Evolutionary conservation across 2,797 vertebrate species (phyloP).

Genomic region (Xiphorhynchus erythropygius): DNA sequence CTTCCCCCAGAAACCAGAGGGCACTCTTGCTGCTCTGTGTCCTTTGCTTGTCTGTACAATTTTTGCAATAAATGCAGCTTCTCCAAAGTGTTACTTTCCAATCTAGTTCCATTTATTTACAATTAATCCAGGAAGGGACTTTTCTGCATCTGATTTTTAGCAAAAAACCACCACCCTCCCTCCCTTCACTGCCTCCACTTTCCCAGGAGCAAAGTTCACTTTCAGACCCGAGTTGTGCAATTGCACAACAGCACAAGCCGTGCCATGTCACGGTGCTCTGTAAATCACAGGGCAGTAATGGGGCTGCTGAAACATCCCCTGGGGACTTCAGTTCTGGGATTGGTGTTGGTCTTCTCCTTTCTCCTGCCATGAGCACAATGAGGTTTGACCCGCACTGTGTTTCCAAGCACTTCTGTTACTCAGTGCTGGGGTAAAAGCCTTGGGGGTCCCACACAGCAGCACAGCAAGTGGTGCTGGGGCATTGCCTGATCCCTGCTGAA

Average conservation of each 20-base stretch:
- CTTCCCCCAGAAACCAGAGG: not conserved
- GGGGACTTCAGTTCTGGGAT: not conserved
- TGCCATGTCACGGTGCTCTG: not conserved
- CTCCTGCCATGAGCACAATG: not conserved
- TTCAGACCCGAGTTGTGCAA: not conserved
- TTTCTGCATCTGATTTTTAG: not conserved
- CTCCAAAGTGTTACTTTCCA: not conserved
- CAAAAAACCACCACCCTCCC: not conserved
- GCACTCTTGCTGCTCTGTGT: not conserved
- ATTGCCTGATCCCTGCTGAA: not conserved
- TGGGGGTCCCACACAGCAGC: not conserved
- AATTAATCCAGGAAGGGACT: not conserved
- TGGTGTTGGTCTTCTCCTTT: not conserved
- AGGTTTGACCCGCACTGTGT: not conserved
- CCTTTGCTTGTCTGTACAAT: not conserved
- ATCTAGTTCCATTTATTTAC: not conserved
- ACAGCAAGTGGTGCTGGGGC: not conserved
- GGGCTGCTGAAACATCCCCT: not conserved
- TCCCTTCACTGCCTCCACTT: fast-evolving
- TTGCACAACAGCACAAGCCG: not conserved
- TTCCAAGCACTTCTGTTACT: not conserved
- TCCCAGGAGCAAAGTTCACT: not conserved
- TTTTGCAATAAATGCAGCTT: not conserved
- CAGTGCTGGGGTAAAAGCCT: fast-evolving
- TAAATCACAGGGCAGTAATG: not conserved